Evolutionary conservation across 2,797 vertebrate species (phyloP), one percentile per base, ranked within the genome.

Genomic region (Gymnodraco acuticeps): DNA sequence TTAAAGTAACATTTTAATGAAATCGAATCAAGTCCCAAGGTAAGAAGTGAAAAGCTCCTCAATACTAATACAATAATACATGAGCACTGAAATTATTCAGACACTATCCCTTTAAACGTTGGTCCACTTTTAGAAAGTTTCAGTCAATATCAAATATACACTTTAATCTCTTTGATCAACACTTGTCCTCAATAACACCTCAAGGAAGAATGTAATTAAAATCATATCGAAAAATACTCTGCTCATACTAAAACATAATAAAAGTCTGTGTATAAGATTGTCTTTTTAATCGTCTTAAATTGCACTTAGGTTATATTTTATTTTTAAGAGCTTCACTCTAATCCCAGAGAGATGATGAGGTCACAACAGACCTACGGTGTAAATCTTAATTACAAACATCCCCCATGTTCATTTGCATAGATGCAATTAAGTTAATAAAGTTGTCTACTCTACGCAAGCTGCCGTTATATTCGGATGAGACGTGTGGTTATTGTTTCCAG

Each of bases 221-320:
- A 42, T 19, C 38, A n/a, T 12, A 45, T 38, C 55, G 31, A 63
- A 78, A 84, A 77, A 74, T 55, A 42, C 60, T 59, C 23, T 54
- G 47, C 78, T 75, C 64, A 63, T 9, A 23, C 17, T 65, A 31
- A 2, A 75, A 70, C 17, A 63, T 11, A 46, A 41, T 53, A 6
- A 45, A 64, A 54, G 10, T 55, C 56, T 67, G 58, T 64, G 41
- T 46, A 70, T 14, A 70, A 70, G 41, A 70, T 71, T 81, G 70
- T 80, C 62, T 41, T 68, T 68, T 53, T n/a, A 68, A 73, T 59
- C 2, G 0, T 4, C 31, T 75, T 62, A 43, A 93, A 91, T 90
- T 88, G 89, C 92, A 93, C 92, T 93, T 93, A 10, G 84, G 87
- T 88, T 85, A 47, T 0, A 66, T 54, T 31, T 62, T 61, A n/a